These are phyloP conservation scores for Ditula angustiorana DNA, from an alignment of 2,888 invertebrate genomes.

Conservation along the genomic window DNA sequence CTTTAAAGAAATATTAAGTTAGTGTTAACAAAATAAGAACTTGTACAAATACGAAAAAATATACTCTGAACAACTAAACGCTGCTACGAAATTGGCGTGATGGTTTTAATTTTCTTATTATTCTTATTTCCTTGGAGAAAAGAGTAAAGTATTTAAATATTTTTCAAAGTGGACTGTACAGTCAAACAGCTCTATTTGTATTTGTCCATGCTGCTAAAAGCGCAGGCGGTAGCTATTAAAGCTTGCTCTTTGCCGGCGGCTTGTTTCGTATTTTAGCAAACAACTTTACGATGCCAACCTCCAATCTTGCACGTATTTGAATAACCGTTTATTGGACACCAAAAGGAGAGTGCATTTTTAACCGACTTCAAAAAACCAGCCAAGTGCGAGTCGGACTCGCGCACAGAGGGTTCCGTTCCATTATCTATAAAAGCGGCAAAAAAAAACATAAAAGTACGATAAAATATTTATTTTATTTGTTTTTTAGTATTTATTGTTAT, in stretches of 20 bases:
- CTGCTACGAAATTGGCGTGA: too few relatives aligned
- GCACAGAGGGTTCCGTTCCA: too few relatives aligned
- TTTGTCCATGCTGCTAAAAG: constrained; percentile 49
- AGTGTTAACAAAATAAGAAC: too few relatives aligned
- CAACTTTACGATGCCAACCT: constrained; percentile 7
- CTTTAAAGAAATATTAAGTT: too few relatives aligned
- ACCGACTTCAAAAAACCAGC: background rate
- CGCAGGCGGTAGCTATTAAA: constrained; percentile 60
- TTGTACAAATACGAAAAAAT: too few relatives aligned
- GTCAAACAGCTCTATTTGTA: constrained; percentile 57
- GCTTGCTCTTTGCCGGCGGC: constrained; percentile 46
- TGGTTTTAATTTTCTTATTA: background rate
- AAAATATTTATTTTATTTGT: background rate
- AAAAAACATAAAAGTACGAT: background rate
- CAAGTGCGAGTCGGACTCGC: too few relatives aligned
- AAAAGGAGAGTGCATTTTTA: background rate
- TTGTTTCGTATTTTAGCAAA: constrained; percentile 31
- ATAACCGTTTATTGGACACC: background rate
- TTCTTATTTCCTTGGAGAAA: background rate
- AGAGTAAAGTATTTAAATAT: background rate
- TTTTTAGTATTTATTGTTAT: too few relatives aligned
- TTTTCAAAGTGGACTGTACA: constrained; percentile 48
- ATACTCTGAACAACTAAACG: too few relatives aligned
- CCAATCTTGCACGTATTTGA: background rate
- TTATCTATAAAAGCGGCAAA: background rate